Evolutionary conservation across 1,140 invertebrate species (phyloP).

Genomic region (Marisa cornuarietis): DNA sequence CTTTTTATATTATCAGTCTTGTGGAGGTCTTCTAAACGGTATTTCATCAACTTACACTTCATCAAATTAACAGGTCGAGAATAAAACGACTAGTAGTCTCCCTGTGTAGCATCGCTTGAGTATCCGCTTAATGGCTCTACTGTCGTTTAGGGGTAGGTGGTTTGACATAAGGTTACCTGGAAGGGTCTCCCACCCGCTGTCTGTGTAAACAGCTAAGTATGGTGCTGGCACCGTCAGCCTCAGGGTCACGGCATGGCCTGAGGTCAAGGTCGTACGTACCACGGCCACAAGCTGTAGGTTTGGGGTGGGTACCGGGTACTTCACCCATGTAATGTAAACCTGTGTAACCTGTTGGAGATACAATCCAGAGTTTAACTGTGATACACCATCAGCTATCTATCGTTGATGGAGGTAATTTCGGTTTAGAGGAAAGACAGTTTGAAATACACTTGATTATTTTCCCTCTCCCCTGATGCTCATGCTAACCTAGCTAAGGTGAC

Average conservation of each 20-base stretch:
- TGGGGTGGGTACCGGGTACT: not conserved
- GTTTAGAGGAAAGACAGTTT: not conserved
- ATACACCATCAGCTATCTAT: not conserved
- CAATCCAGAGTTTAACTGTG: not conserved
- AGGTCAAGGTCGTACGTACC: not conserved
- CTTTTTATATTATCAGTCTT: too few relatives aligned
- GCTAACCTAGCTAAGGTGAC: not conserved
- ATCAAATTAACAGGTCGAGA: too few relatives aligned
- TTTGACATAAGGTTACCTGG: not conserved
- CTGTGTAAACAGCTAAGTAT: not conserved
- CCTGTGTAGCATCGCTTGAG: too few relatives aligned
- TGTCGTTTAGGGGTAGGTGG: not conserved
- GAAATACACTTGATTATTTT: too few relatives aligned
- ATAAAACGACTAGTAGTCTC: not conserved
- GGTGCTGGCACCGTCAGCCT: not conserved
- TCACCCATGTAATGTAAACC: not conserved
- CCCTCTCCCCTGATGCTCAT: too few relatives aligned
- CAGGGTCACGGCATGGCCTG: not conserved
- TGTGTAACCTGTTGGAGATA: not conserved
- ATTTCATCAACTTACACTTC: too few relatives aligned
- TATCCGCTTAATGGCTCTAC: not conserved
- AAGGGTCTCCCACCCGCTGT: not conserved
- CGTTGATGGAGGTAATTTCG: not conserved
- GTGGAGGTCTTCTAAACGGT: too few relatives aligned
- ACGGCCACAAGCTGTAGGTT: constrained; percentile 5